Base-by-base conservation (phyloP, 2,113 vertebrate species). In the Condylura cristata region DNA sequence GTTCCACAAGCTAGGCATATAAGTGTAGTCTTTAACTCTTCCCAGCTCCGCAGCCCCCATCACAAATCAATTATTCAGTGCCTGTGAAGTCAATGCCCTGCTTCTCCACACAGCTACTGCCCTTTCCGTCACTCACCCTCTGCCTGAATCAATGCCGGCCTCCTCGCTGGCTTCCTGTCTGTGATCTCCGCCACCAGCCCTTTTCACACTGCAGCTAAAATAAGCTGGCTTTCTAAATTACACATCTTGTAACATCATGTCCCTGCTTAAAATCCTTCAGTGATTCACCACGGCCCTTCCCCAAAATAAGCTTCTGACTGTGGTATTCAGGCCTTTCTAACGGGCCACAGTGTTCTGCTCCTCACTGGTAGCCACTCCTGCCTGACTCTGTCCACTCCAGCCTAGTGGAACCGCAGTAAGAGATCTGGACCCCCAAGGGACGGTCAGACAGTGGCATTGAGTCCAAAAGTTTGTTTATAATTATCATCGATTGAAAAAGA, bases 271-370 rank as follows among this genome's bases (percentile, higher is more conserved):
- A 93, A 53, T 28, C 39, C 58, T 88, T 8, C 6, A 90, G 89
- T 89, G 82, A 88, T 63, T 92, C 51, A 71, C 79, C n/a, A 39
- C 81, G 81, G 80, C 44, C 63, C 17, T n/a, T 88, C 63, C 82
- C 92, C 93, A 83, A 53, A 93, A 90, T 92, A 82, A 71, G 84
- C 89, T 80, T 75, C 37, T 63, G 20, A 65, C 58, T 86, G 13
- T 76, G 75, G 7, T 37, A 22, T 39, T 94, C 80, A 75, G 71
- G 51, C 82, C 44, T 82, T 89, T 65, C 5, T 65, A 70, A 87
- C 44, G 34, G 39, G 65, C 79, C 34, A 22, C 83, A 9, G 13
- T 30, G 2, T 48, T 89, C 86, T 83, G 58, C 28, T 53, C 51
- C 28, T 78, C 22, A 5, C 37, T 51, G 60, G 5, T 22, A 30